These are phyloP conservation scores for Apodemia hepburni DNA, from an alignment of 2,888 invertebrate species.

Conservation along the genomic window DNA sequence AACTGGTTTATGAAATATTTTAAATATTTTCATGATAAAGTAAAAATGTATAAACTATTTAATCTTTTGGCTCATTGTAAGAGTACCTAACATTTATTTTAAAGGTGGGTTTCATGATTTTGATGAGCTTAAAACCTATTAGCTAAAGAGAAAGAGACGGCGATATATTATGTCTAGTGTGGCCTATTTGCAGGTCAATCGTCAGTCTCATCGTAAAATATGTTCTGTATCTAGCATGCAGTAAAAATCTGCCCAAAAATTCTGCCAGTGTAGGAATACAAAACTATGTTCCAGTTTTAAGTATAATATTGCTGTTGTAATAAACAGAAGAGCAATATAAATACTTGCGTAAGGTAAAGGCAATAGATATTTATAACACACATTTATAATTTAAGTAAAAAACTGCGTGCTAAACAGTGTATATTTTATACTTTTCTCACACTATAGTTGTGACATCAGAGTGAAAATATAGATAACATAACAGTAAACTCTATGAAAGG, in stretches of 20 bases:
- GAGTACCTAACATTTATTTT: not conserved
- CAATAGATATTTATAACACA: not conserved
- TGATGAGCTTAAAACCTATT: too few relatives aligned
- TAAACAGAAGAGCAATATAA: not conserved
- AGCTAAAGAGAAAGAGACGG: too few relatives aligned
- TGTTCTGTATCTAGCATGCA: too few relatives aligned
- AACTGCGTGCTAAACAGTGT: not conserved
- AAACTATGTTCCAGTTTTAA: too few relatives aligned
- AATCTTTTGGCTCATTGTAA: not conserved
- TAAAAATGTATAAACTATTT: slow-evolving; percentile 2
- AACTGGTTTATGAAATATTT: slow-evolving; percentile 9
- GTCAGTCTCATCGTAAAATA: too few relatives aligned
- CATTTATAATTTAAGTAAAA: not conserved
- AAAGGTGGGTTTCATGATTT: not conserved
- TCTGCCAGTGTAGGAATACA: too few relatives aligned
- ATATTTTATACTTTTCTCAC: not conserved
- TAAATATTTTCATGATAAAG: slow-evolving; percentile 9
- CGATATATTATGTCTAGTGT: too few relatives aligned
- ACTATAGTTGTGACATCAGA: not conserved
- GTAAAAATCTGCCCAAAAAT: too few relatives aligned
- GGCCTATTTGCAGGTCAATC: too few relatives aligned
- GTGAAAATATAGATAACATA: not conserved
- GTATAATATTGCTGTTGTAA: not conserved
- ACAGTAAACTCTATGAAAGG: not conserved
- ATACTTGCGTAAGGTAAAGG: not conserved